A percentile compares a stretch with the other conserved stretches of the same genome.
Evolutionary conservation across 2,797 vertebrate species (phyloP).

Genomic region (Poeciliopsis gracilis): DNA sequence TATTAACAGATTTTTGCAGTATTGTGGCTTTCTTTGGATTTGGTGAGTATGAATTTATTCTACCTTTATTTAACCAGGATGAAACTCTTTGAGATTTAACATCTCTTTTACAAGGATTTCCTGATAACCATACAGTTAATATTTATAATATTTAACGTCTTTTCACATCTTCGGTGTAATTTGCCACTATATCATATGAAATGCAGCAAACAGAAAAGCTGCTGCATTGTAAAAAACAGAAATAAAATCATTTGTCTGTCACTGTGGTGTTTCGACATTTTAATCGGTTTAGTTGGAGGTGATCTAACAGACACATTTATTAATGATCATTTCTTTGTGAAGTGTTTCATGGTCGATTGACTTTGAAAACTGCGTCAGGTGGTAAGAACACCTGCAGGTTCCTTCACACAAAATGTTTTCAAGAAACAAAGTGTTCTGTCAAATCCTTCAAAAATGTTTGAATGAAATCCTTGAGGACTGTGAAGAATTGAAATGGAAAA

Average conservation of each 20-base stretch:
- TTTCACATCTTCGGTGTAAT: too few relatives aligned
- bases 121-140: too few relatives aligned
- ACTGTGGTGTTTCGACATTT: not conserved
- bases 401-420: not conserved
- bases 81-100: too few relatives aligned
- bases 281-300: constrained; percentile 16
- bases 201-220: not conserved
- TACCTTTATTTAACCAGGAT: too few relatives aligned
- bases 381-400: not conserved
- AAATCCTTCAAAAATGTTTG: constrained; percentile 31
- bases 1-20: not conserved
- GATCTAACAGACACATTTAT: constrained; percentile 15
- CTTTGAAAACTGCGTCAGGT: not conserved
- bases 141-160: too few relatives aligned
- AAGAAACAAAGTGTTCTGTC: not conserved
- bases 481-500: constrained; percentile 24
- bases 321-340: not conserved
- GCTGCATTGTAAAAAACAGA: not conserved
- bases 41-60: too few relatives aligned
- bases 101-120: too few relatives aligned
- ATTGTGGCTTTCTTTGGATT: too few relatives aligned
- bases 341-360: constrained; percentile 12
- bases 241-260: not conserved
- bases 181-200: too few relatives aligned
- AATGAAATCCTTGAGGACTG: constrained; percentile 10